Conservation (phyloP, 2,113 vertebrate genomes). For the Danionella cerebrum region DNA sequence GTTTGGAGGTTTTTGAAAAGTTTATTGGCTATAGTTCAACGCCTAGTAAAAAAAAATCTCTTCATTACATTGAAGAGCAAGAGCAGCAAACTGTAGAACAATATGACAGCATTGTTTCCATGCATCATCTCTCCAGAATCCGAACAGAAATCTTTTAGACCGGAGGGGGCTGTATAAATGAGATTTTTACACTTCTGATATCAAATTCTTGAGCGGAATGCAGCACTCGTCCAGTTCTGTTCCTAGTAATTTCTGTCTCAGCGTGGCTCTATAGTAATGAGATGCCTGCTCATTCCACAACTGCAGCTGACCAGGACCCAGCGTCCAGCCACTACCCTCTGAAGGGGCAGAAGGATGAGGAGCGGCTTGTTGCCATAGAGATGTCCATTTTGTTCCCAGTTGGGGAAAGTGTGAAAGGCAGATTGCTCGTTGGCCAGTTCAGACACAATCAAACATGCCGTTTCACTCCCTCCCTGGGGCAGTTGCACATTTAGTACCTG, state of each 20-base stretch:
- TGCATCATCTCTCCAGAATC: no score
- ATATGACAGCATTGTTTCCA: no score
- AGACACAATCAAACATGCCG: constrained; percentile 50
- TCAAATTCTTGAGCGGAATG: background rate
- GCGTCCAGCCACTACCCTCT: background rate
- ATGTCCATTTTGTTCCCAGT: constrained; percentile 30
- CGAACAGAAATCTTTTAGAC: no score
- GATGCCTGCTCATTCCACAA: background rate
- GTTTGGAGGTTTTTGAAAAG: no score
- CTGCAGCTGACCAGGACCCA: background rate
- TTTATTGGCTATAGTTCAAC: no score
- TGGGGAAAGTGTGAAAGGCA: constrained; percentile 49
- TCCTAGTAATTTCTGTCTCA: background rate
- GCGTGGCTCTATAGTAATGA: background rate
- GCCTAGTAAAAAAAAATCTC: no score
- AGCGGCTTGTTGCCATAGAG: constrained; percentile 43
- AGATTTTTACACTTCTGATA: no score
- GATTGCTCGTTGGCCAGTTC: constrained; percentile 33
- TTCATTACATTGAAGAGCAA: no score
- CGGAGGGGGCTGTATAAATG: no score
- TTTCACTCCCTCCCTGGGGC: constrained; percentile 48
- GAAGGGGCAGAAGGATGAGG: constrained; percentile 24
- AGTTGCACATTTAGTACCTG: constrained; percentile 48
- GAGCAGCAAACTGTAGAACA: no score
- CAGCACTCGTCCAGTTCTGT: background rate